A percentile compares a stretch with the other conserved stretches of the same genome.
phyloP scores from a whole-genome alignment of 2,888 invertebrate species.

The Tetrapedia diversipes region DNA sequence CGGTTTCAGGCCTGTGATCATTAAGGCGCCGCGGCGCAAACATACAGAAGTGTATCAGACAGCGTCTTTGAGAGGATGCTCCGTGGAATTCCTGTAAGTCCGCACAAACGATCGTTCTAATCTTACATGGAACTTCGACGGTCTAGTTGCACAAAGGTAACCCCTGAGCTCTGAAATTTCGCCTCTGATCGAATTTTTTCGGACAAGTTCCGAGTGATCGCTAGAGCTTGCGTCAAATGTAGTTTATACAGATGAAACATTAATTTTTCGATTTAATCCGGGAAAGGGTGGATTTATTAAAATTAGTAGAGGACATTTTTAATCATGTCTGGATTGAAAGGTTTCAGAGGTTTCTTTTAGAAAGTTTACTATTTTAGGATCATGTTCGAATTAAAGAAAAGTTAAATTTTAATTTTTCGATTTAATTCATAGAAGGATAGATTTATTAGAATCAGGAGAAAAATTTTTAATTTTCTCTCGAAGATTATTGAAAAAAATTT shows the following conservation, averaged over 20 bases:
- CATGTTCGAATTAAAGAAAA: too few relatives aligned
- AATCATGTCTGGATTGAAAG: too few relatives aligned
- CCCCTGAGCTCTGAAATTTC: constrained; percentile 32
- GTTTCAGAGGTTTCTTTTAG: too few relatives aligned
- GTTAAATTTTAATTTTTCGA: too few relatives aligned
- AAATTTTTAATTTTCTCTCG: too few relatives aligned
- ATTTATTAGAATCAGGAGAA: too few relatives aligned
- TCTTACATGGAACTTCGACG: constrained; percentile 46
- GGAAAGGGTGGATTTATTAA: too few relatives aligned
- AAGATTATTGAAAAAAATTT: too few relatives aligned
- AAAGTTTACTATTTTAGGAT: too few relatives aligned
- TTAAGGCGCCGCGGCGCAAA: constrained; percentile 27
- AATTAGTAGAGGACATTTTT: too few relatives aligned
- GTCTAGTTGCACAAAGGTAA: constrained; percentile 48
- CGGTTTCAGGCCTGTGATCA: constrained; percentile 57
- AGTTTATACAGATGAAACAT: not conserved
- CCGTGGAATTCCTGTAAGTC: constrained; percentile 41
- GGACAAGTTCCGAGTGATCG: not conserved
- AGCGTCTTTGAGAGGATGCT: constrained; percentile 48
- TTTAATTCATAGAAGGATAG: too few relatives aligned
- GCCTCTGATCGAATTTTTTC: constrained; percentile 26
- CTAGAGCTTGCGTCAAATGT: not conserved
- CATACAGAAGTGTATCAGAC: not conserved
- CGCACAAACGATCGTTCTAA: constrained; percentile 57
- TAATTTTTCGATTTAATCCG: too few relatives aligned